Conservation (phyloP, 2,797 vertebrate species). For the Acrossocheilus fasciatus region DNA sequence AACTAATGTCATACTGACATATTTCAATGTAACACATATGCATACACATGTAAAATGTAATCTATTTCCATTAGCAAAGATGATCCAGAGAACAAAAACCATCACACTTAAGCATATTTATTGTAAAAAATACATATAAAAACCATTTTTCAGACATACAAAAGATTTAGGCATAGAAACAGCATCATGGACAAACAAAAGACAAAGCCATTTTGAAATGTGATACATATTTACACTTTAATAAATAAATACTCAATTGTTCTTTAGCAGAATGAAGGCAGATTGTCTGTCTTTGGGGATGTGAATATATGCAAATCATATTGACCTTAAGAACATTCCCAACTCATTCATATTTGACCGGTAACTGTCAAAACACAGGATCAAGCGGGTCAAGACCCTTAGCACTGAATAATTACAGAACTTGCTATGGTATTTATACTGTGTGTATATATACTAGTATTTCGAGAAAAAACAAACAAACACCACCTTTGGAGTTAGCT, state of each 20-base stretch:
- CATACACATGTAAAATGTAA: neutral
- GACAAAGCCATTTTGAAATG: conserved; percentile 77
- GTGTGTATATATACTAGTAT: conserved; percentile 6
- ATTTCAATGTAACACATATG: neutral
- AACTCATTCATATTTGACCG: conserved; percentile 1
- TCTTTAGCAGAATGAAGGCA: conserved; percentile 78
- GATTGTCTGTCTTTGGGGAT: conserved; percentile 75
- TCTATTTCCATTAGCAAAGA: neutral
- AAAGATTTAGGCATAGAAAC: conserved; percentile 84
- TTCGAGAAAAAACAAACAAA: conserved; percentile 65
- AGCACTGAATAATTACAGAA: conserved; percentile 24
- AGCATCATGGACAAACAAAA: conserved; percentile 81
- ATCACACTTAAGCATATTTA: conserved; percentile 80
- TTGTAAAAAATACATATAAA: conserved; percentile 91
- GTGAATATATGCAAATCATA: conserved; percentile 55
- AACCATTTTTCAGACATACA: conserved; percentile 83
- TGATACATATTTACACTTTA: conserved; percentile 84
- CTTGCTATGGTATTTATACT: conserved; percentile 43
- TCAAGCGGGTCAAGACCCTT: conserved; percentile 32
- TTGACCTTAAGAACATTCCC: conserved; percentile 30
- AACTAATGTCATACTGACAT: neutral
- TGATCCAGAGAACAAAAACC: conserved; percentile 41
- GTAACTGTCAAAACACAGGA: conserved; percentile 58
- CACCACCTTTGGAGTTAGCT: conserved; percentile 60
- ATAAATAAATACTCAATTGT: conserved; percentile 83